Evolutionary conservation across 2,113 vertebrate species (phyloP).

Genomic region (Aldabrachelys gigantea): DNA sequence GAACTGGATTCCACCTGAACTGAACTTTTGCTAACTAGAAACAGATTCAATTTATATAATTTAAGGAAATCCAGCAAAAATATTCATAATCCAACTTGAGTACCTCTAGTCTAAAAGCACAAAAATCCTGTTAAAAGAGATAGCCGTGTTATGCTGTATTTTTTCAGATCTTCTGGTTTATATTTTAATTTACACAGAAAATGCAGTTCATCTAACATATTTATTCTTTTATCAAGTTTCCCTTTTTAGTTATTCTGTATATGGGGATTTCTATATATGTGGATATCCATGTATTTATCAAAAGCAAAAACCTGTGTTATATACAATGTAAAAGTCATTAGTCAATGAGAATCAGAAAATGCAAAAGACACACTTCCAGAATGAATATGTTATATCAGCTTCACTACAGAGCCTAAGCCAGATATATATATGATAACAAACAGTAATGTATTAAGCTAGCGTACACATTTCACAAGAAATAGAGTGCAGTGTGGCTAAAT

Average conservation of each 20-base stretch:
- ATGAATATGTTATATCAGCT: neutral
- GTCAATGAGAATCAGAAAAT: neutral
- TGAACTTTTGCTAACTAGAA: neutral
- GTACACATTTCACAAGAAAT: neutral
- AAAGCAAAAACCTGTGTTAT: neutral
- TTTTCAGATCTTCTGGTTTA: neutral
- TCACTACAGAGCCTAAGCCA: rapidly evolving
- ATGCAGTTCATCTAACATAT: neutral
- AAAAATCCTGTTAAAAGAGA: neutral
- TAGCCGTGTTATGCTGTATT: neutral
- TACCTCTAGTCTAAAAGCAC: neutral
- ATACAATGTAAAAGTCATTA: neutral
- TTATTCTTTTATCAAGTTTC: neutral
- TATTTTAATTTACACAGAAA: neutral
- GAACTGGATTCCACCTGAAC: neutral
- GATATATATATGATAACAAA: neutral
- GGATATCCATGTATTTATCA: neutral
- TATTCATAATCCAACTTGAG: neutral
- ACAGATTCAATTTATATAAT: neutral
- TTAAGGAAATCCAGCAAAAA: neutral
- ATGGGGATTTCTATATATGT: neutral
- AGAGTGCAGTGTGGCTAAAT: neutral
- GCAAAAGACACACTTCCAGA: neutral
- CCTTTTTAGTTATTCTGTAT: neutral
- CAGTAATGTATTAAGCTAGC: neutral